A percentile compares a stretch with the other conserved stretches of the same genome.
phyloP scores from a whole-genome alignment of 2,113 vertebrate genomes.

The Rhynchopsitta pachyrhyncha region DNA sequence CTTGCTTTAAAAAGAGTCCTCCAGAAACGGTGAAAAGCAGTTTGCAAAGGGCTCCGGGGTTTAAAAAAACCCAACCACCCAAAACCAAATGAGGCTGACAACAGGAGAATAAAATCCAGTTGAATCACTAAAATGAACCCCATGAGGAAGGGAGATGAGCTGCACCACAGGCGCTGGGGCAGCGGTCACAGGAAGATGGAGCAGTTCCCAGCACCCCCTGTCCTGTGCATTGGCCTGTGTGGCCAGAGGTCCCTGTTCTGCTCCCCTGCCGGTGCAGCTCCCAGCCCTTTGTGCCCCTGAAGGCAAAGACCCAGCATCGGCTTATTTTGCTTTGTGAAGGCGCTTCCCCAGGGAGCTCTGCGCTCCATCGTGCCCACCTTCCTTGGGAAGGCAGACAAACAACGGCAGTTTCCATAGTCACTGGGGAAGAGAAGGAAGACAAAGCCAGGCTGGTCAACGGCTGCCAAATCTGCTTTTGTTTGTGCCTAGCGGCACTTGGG shows the following conservation, averaged over 20 bases:
- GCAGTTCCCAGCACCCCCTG: neutral
- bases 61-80: neutral
- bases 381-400: neutral
- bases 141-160: neutral
- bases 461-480: conserved; percentile 40
- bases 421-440: neutral
- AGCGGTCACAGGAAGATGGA: neutral
- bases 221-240: fast-evolving
- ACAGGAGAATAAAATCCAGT: neutral
- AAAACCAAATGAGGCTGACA: neutral
- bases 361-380: neutral
- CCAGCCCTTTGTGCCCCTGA: neutral
- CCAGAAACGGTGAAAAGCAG: neutral
- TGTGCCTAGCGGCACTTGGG: neutral
- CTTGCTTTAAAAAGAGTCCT: neutral
- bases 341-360: neutral
- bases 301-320: fast-evolving
- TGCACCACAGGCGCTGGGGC: fast-evolving
- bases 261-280: neutral
- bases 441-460: neutral
- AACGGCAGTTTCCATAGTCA: neutral
- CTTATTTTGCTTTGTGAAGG: neutral
- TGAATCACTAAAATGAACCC: neutral
- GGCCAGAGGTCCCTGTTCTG: neutral
- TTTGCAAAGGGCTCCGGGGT: neutral